These are phyloP conservation scores for Pristionchus mayeri DNA, from an alignment of 2,888 invertebrate species.

Conservation along the genomic window DNA sequence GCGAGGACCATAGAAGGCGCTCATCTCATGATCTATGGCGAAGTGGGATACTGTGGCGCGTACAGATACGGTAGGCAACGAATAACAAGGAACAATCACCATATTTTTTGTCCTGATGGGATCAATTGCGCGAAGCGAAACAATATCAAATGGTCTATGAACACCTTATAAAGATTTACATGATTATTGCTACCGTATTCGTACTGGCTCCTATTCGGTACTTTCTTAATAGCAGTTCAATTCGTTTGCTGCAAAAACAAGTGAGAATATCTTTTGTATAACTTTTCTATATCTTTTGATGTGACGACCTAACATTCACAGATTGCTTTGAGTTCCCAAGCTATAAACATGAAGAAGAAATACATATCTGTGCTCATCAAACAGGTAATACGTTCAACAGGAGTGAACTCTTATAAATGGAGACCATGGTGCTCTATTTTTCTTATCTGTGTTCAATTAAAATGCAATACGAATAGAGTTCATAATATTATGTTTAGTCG, in stretches of 20 bases:
- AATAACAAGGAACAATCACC: too few species aligned
- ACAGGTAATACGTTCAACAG: too few species aligned
- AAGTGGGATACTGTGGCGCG: neutral
- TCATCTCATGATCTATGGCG: slow-evolving; percentile 1
- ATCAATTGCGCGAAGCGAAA: neutral
- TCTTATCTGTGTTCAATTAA: too few species aligned
- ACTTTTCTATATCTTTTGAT: too few species aligned
- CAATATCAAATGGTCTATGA: too few species aligned
- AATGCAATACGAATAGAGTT: too few species aligned
- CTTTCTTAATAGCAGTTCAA: neutral
- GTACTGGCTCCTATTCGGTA: neutral
- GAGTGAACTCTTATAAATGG: too few species aligned
- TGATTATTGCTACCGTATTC: neutral
- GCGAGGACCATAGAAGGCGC: neutral
- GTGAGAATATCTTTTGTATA: neutral
- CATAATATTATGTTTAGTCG: too few species aligned
- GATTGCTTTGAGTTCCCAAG: neutral
- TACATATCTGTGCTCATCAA: neutral
- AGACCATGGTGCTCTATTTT: too few species aligned
- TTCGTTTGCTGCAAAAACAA: neutral
- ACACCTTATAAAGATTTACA: neutral
- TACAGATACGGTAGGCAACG: slow-evolving; percentile 5
- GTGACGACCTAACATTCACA: too few species aligned
- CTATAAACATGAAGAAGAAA: neutral
- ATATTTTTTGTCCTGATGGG: too few species aligned